Base-by-base conservation (phyloP, 2,888 invertebrate genomes). In the Chrysolina americana region DNA sequence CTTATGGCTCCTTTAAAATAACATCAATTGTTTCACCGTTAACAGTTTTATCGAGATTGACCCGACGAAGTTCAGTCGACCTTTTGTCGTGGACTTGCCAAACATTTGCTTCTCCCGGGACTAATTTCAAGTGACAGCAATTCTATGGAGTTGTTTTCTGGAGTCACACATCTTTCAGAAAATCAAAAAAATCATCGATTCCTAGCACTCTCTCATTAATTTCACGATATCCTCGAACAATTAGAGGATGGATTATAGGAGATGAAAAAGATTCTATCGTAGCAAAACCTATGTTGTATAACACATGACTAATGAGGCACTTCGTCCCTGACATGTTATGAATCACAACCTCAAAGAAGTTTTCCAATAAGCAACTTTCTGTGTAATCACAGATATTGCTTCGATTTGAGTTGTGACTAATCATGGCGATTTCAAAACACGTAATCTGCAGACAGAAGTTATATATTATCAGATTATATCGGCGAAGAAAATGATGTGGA, bases 291-390 rank as follows among this genome's bases (percentile, higher is more conserved):
- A 21, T 13, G 11, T 53, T 53, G 9, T 19, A 21, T 6, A 21
- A 21, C 21, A 19, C n/a, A 10, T 53, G 21, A 53, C 44, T 11
- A 41, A 19, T 36, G 23, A 28, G 41, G 21, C 11, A 59, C 63
- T 73, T 64, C 73, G 53, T 0, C 53, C 64, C 73, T 73, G 73
- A 36, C 36, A n/a, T 62, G 73, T 59, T 59, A 21, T 73, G 56
- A 65, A 69, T 44, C 19, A 50, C 21, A 28, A 65, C 65, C 56
- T 53, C 73, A 59, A 73, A 68, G 64, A 65, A 65, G 56, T 69
- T 69, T 19, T 73, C 65, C 59, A 68, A 65, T 65, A 44, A 53
- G 50, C 73, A 73, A 59, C 59, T 73, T 69, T 65, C 65, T 47
- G 59, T 11, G 59, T 15, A 59, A 59, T 59, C 59, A 65, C 59